Percentiles rank a stretch among this genome's conserved stretches.
These are phyloP conservation scores for Carabus problematicus DNA, from an alignment of 2,888 invertebrate genomes.

Conservation along the genomic window DNA sequence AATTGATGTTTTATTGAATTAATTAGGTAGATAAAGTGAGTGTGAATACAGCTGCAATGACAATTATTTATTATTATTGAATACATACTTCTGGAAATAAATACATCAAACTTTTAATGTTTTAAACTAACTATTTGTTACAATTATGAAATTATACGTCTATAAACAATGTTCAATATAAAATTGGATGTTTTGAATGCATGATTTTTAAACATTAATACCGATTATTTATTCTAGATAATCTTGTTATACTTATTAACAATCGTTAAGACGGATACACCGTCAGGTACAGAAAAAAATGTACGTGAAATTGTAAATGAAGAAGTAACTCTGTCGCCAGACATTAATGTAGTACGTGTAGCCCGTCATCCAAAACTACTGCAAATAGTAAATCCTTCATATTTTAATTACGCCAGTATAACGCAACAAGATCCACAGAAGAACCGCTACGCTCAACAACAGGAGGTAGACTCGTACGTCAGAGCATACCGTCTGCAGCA, in stretches of 20 bases:
- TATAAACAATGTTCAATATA: too few relatives aligned
- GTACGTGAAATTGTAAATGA: constrained; percentile 44
- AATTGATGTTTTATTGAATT: too few relatives aligned
- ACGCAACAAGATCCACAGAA: constrained; percentile 53
- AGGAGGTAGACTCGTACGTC: constrained; percentile 49
- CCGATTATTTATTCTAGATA: constrained; percentile 13
- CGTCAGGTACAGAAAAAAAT: constrained; percentile 26
- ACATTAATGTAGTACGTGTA: constrained; percentile 26
- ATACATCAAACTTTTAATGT: background rate
- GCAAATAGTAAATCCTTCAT: constrained; percentile 45
- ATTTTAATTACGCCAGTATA: constrained; percentile 50
- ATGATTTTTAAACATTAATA: too few relatives aligned
- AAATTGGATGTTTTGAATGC: too few relatives aligned
- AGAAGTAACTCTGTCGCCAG: constrained; percentile 12
- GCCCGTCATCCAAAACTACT: constrained; percentile 42
- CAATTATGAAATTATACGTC: background rate
- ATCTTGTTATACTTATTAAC: constrained; percentile 39
- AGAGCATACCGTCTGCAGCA: constrained; percentile 28
- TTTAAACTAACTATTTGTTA: background rate
- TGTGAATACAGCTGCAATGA: too few relatives aligned
- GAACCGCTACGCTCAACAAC: constrained; percentile 54
- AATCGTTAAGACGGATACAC: constrained; percentile 14
- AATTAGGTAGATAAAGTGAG: too few relatives aligned
- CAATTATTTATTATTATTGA: too few relatives aligned
- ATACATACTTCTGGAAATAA: background rate